phyloP scores from a whole-genome alignment of 2,888 invertebrate species.

The Andrena dorsata region DNA sequence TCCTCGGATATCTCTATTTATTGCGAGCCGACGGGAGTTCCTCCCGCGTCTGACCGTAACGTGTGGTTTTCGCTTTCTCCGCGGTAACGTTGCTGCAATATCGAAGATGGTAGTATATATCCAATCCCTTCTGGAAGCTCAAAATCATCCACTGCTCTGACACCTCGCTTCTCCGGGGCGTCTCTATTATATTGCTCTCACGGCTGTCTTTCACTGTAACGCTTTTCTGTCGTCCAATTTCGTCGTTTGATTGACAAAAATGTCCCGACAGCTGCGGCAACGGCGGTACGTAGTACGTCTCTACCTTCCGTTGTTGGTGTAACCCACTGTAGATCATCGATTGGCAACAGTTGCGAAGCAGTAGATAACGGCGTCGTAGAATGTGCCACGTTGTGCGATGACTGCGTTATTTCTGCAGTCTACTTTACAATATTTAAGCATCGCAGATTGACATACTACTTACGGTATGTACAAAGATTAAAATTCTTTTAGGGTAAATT shows the following conservation, averaged over 20 bases:
- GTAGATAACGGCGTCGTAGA: neutral
- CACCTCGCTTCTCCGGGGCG: conserved; percentile 34
- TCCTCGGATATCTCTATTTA: conserved; percentile 41
- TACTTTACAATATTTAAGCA: neutral
- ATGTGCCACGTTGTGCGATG: too few relatives aligned
- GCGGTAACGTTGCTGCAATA: conserved; percentile 12
- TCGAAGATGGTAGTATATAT: conserved; percentile 14
- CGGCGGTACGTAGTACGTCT: neutral
- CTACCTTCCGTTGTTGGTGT: neutral
- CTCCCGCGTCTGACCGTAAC: conserved; percentile 24
- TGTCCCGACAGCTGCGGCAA: neutral
- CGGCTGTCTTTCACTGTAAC: conserved; percentile 37
- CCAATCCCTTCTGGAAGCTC: neutral
- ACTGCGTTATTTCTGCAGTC: neutral
- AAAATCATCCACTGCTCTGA: conserved; percentile 29
- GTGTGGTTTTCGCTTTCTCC: conserved; percentile 13
- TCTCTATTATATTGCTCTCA: conserved; percentile 49
- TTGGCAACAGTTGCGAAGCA: neutral
- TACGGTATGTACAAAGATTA: too few relatives aligned
- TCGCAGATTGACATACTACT: too few relatives aligned
- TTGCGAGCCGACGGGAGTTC: conserved; percentile 36
- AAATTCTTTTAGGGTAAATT: neutral
- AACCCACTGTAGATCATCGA: neutral
- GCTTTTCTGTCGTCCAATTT: conserved; percentile 23
- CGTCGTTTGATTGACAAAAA: neutral